phyloP scores from a whole-genome alignment of 2,113 vertebrate genomes.

The Eudorcas thomsonii region DNA sequence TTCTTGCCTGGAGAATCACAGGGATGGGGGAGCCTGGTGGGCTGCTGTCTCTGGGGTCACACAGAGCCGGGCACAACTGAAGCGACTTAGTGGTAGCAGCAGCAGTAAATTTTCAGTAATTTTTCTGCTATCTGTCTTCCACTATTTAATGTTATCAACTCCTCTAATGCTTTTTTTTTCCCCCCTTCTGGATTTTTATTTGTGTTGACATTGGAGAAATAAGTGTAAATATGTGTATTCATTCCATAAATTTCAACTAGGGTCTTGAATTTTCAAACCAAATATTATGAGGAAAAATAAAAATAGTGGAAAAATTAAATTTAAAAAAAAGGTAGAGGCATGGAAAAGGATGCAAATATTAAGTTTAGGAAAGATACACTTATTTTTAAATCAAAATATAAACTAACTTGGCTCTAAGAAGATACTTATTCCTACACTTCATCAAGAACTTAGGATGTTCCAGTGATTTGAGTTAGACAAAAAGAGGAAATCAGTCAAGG shows the following conservation, averaged over 20 bases:
- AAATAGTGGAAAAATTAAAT: neutral
- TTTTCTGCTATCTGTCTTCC: neutral
- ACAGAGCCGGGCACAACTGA: rapidly evolving
- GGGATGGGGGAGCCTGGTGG: rapidly evolving
- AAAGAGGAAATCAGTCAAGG: neutral
- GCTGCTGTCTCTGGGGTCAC: no score
- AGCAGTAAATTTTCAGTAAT: neutral
- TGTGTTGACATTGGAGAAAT: neutral
- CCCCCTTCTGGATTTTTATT: neutral
- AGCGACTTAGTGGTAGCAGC: no score
- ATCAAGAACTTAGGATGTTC: neutral
- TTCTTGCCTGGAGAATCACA: no score
- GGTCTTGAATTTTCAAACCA: neutral
- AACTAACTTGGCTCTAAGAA: neutral
- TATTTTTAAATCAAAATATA: neutral
- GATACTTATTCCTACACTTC: neutral
- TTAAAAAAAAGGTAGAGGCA: neutral
- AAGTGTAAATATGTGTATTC: neutral
- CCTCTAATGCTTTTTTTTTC: neutral
- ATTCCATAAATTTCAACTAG: neutral
- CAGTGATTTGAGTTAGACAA: neutral
- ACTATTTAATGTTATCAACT: neutral
- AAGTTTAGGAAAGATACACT: neutral
- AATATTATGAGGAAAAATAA: neutral
- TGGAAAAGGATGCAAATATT: neutral